Conservation (phyloP, 2,113 vertebrate genomes). For the Chionodraco myersi region DNA sequence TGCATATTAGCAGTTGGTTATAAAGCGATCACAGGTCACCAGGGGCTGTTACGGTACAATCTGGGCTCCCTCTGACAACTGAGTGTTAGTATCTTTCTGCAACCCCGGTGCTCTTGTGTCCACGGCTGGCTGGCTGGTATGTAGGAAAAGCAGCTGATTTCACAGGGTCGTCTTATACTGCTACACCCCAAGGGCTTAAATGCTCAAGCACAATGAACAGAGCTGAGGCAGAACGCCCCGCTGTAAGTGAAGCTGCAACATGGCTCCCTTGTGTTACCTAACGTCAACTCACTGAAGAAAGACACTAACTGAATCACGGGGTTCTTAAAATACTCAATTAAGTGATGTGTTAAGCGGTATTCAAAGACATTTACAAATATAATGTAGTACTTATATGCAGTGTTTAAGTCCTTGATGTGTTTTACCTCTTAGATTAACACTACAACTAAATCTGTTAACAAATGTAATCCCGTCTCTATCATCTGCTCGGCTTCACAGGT, state of each 20-base stretch:
- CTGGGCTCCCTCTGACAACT: conserved; percentile 22
- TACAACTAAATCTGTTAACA: not conserved
- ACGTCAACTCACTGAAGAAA: conserved; percentile 27
- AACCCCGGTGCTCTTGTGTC: conserved; percentile 39
- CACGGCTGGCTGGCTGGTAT: conserved; percentile 48
- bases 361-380: not conserved
- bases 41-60: conserved; percentile 54
- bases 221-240: conserved; percentile 51
- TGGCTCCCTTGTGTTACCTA: conserved; percentile 32
- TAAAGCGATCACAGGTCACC: conserved; percentile 39
- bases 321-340: conserved; percentile 21
- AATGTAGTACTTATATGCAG: not conserved
- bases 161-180: conserved; percentile 66
- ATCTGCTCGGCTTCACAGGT: not conserved
- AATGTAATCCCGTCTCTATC: not conserved
- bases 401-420: not conserved
- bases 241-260: conserved; percentile 22
- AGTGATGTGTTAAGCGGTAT: conserved; percentile 19
- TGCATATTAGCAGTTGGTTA: not conserved
- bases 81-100: conserved; percentile 31
- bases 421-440: not conserved
- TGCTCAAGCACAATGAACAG: conserved; percentile 70
- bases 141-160: conserved; percentile 75
- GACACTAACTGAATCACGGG: conserved; percentile 4
- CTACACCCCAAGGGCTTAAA: conserved; percentile 65